phyloP scores from a whole-genome alignment of 2,888 invertebrate species.

The Imbricaverruca yamaguchii region DNA sequence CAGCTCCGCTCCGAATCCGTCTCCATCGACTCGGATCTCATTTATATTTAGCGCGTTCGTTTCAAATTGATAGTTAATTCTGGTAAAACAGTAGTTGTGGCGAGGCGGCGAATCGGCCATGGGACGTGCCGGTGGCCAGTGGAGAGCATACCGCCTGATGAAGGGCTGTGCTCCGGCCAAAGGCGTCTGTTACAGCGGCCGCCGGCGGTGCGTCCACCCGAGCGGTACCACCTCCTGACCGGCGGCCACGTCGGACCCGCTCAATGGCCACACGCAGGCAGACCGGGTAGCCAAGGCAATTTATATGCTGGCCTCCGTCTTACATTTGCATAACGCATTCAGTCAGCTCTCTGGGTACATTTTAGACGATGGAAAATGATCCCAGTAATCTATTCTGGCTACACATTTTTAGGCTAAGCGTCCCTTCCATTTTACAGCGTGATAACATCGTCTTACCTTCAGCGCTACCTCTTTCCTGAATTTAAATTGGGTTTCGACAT shows the following conservation, averaged over 20 bases:
- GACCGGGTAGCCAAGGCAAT: too few relatives aligned
- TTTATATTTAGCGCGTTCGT: neutral
- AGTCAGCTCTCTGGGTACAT: neutral
- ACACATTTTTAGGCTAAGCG: conserved; percentile 16
- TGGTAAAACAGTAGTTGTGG: conserved; percentile 5
- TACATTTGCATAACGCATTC: neutral
- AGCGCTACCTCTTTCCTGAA: conserved; percentile 17
- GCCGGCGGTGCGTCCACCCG: neutral
- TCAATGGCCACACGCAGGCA: too few relatives aligned
- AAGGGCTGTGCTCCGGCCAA: neutral
- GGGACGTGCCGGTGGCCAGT: neutral
- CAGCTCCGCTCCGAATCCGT: neutral
- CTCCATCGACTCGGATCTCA: neutral
- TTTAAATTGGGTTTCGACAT: conserved; percentile 21
- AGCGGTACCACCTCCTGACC: too few relatives aligned
- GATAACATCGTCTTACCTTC: neutral
- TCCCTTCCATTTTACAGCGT: neutral
- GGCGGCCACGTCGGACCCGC: too few relatives aligned
- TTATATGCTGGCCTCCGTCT: too few relatives aligned
- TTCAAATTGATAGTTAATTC: conserved; percentile 9
- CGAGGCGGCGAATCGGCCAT: neutral
- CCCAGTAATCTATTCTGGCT: conserved; percentile 8
- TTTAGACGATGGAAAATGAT: neutral
- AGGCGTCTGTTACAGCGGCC: neutral
- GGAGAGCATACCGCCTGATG: neutral